Evolutionary conservation across 2,113 vertebrate species (phyloP), one percentile per base, ranked within the genome.

Genomic region (Pandion haliaetus): DNA sequence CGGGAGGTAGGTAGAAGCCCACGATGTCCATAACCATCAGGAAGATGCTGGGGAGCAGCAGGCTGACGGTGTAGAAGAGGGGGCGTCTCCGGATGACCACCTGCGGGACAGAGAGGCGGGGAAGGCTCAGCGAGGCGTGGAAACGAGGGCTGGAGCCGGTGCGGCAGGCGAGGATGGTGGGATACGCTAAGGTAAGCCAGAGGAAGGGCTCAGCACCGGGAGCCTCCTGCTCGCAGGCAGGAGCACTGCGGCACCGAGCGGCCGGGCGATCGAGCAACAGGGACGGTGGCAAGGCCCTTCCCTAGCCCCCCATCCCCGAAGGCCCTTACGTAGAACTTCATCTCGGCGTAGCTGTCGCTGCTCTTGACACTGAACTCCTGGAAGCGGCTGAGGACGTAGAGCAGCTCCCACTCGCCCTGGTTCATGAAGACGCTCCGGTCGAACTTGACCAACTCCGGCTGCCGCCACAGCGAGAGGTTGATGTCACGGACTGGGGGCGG

Each of bases 351-450:
- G 71, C 97, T 98, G 95, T 98, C 97, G 0, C 98, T 98, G 52
- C 98, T 96, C 71, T 99, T 99, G 72, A 99, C 97, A 1, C 98
- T 99, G 98, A 99, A 99, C 97, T 98, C 98, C 86, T 97, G 98
- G 95, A 99, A 99, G 55, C 95, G 96, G 79, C 98, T 98, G 96
- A 99, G 98, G 17, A 99, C 97, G 2, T 98, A 98, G n/a, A 99
- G 98, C 47, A 99, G 97, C 97, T 99, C 99, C 99, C 99, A 99
- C 95, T 99, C 99, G 5, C 99, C 99, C 95, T 99, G 99, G 98
- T 99, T 99, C 99, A 99, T 99, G 98, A 99, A 99, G 93, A 99
- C 94, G 0, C 97, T 99, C 86, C 98, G 99, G 97, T 99, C 99
- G 4, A 98, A 98, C 93, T 98, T 98, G 88, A 99, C 98, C 84